Conservation (phyloP, 2,888 invertebrate genomes). For the Glaucopsyche alexis region DNA sequence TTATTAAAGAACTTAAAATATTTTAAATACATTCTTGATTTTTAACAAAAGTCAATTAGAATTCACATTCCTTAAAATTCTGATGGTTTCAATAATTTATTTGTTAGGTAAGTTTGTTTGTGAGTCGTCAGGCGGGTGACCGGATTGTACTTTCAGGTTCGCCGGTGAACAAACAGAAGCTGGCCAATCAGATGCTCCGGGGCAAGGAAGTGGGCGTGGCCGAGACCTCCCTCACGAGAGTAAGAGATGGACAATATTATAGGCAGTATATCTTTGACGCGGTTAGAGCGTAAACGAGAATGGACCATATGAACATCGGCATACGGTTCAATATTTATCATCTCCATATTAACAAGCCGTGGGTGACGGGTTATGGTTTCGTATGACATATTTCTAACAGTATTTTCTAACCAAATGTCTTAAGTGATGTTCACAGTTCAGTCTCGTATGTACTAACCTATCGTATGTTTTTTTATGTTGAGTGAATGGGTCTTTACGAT, state of each 20-base stretch:
- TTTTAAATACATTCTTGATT: not conserved
- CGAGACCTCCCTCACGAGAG: constrained; percentile 90
- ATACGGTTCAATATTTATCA: constrained; percentile 9
- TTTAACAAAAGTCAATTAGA: not conserved
- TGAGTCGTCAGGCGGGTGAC: constrained; percentile 59
- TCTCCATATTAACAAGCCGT: not conserved
- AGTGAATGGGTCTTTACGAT: constrained; percentile 31
- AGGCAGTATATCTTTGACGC: constrained; percentile 66
- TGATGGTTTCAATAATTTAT: not conserved
- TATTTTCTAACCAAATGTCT: constrained; percentile 5
- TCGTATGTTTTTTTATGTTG: constrained; percentile 35
- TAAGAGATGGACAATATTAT: constrained; percentile 76
- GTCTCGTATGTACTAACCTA: constrained; percentile 48
- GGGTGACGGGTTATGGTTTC: constrained; percentile 18
- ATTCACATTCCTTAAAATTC: not conserved
- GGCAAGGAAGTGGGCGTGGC: constrained; percentile 84
- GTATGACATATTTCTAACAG: not conserved
- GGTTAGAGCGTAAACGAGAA: constrained; percentile 53
- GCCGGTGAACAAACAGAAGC: constrained; percentile 90
- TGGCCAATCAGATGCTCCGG: constrained; percentile 87
- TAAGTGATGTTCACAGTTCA: constrained; percentile 44
- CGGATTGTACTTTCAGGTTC: constrained; percentile 82
- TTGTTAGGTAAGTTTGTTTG: constrained; percentile 30
- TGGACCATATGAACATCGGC: constrained; percentile 40
- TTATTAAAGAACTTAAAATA: no score